A percentile compares a stretch with the other conserved stretches of the same genome.
Conservation (phyloP, 64 coral and sea anemone genomes). For the Montipora capricornis region DNA sequence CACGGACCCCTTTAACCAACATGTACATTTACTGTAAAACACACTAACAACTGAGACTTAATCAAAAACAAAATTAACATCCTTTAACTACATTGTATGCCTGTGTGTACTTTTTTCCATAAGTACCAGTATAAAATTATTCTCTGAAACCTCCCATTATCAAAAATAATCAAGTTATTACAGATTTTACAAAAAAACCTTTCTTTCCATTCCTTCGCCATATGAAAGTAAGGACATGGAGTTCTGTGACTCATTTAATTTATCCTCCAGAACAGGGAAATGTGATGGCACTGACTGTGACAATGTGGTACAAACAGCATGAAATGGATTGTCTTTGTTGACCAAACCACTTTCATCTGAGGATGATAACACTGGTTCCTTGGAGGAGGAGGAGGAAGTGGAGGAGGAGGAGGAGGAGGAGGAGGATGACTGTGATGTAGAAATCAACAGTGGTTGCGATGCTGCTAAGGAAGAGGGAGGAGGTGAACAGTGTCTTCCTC, state of each 20-base stretch:
- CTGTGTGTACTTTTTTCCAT: too few relatives aligned
- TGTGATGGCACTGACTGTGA: not conserved
- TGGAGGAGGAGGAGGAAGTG: not conserved
- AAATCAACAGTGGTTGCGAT: not conserved
- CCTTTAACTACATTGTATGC: too few relatives aligned
- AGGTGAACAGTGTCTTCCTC: not conserved
- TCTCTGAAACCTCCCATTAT: too few relatives aligned
- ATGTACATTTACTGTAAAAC: too few relatives aligned
- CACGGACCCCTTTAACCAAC: too few relatives aligned
- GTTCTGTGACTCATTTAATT: slow-evolving; percentile 6
- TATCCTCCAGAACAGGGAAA: not conserved
- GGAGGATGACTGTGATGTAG: not conserved
- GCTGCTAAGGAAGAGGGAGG: not conserved
- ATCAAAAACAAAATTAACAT: too few relatives aligned
- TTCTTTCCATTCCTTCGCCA: not conserved
- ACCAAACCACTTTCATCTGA: not conserved
- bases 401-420: too few relatives aligned
- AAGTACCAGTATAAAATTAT: not conserved
- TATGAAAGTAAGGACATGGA: slow-evolving; percentile 8
- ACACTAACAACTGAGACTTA: too few relatives aligned
- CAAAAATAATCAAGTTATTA: too few relatives aligned
- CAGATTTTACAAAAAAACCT: not conserved
- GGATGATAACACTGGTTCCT: not conserved
- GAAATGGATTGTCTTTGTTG: not conserved
- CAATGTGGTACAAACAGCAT: not conserved